These are phyloP conservation scores for Drosophila suboccidentalis DNA, from an alignment of 2,888 invertebrate genomes.

Conservation along the genomic window DNA sequence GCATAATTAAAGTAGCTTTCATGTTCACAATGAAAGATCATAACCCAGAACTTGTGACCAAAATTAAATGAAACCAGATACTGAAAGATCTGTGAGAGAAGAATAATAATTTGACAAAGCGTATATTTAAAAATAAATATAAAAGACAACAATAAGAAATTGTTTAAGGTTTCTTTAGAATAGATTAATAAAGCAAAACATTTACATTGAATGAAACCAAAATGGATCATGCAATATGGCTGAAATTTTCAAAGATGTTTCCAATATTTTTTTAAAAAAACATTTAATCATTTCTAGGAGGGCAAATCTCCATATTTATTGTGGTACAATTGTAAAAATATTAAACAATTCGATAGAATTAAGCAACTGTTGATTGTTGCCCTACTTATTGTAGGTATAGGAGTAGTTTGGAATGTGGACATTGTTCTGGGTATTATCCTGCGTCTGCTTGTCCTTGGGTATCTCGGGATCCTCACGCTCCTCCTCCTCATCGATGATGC, in stretches of 20 bases:
- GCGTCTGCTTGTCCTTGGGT: slow-evolving; percentile 80
- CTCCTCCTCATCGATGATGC: slow-evolving; percentile 94
- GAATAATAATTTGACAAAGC: background rate
- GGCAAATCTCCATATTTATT: background rate
- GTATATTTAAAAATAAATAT: background rate
- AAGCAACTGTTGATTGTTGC: slow-evolving; percentile 2
- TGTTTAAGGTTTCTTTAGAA: too few relatives aligned
- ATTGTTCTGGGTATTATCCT: slow-evolving; percentile 83
- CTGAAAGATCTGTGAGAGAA: background rate
- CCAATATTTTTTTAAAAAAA: background rate
- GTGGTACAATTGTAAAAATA: background rate
- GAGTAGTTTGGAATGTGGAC: slow-evolving; percentile 71
- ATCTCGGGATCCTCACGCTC: slow-evolving; percentile 87
- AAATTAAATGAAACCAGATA: background rate
- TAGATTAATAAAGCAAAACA: background rate
- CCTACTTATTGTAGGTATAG: slow-evolving; percentile 70
- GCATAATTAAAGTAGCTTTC: background rate
- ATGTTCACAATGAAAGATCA: background rate
- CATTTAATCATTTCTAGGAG: background rate
- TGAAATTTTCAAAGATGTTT: background rate
- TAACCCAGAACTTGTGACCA: background rate
- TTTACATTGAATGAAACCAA: background rate
- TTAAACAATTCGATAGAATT: slow-evolving; percentile 14
- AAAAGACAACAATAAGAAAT: too few relatives aligned
- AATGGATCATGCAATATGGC: too few relatives aligned